Percentiles rank a stretch among this genome's conserved stretches.
Conservation (phyloP, 2,797 vertebrate species). For the Nasua narica region DNA sequence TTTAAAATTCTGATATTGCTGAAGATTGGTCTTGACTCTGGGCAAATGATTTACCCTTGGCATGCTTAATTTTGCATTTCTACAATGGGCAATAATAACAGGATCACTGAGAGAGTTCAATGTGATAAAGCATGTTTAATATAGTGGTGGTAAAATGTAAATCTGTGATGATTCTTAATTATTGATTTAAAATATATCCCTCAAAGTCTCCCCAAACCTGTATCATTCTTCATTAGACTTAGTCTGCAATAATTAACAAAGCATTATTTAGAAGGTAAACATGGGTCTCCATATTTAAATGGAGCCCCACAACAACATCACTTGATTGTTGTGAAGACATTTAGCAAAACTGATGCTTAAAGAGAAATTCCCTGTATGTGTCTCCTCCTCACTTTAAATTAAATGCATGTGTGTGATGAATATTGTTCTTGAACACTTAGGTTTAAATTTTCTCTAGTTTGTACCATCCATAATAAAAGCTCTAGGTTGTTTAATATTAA, state of each 20-base stretch:
- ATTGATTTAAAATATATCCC: not conserved
- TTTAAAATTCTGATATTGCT: not conserved
- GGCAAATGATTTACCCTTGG: not conserved
- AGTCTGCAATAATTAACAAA: not conserved
- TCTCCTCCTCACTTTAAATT: not conserved
- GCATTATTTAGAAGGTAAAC: not conserved
- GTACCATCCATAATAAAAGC: not conserved
- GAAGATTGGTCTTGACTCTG: not conserved
- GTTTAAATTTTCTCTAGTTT: not conserved
- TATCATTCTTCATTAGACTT: not conserved
- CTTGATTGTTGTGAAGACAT: not conserved
- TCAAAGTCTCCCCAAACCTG: not conserved
- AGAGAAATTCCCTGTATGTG: not conserved
- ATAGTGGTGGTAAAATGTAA: fast-evolving
- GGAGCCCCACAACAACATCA: not conserved
- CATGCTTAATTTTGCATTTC: not conserved
- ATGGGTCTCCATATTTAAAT: not conserved
- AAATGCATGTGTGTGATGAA: not conserved
- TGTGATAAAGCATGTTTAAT: not conserved
- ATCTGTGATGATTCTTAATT: not conserved
- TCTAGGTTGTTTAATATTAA: not conserved
- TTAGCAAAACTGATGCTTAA: not conserved
- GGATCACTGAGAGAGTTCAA: not conserved
- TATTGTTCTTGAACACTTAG: not conserved
- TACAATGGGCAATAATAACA: not conserved